phyloP scores from a whole-genome alignment of 2,797 vertebrate species.

The Huso huso region DNA sequence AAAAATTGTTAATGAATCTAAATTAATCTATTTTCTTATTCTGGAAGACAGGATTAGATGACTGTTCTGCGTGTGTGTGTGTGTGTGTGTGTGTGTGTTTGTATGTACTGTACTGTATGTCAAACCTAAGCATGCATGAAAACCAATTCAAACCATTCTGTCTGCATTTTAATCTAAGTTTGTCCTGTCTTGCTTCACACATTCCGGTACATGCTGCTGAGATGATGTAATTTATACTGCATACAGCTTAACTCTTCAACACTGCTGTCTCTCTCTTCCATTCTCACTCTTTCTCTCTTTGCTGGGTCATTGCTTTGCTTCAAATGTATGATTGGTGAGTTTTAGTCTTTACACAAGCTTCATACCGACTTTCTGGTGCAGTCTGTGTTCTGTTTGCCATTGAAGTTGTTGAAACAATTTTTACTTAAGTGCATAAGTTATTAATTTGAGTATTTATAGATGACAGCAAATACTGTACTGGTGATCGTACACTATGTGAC shows the following conservation, averaged over 20 bases:
- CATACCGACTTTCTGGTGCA: slow-evolving; percentile 19
- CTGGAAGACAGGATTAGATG: no score
- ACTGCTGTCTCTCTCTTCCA: slow-evolving; percentile 67
- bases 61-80: not conserved
- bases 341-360: slow-evolving; percentile 49
- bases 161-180: not conserved
- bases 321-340: slow-evolving; percentile 95
- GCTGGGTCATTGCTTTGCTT: slow-evolving; percentile 84
- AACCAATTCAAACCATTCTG: not conserved
- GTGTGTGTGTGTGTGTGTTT: not conserved
- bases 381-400: no score
- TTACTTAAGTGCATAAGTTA: no score
- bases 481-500: no score
- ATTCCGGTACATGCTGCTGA: not conserved
- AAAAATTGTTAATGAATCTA: no score
- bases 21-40: no score
- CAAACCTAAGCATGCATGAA: not conserved
- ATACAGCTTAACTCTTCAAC: slow-evolving; percentile 57
- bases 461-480: no score
- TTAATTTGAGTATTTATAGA: no score
- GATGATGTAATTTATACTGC: slow-evolving; percentile 36
- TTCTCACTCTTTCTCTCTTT: slow-evolving; percentile 50
- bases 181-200: slow-evolving; percentile 40
- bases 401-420: no score
- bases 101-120: no score